Percentiles rank a stretch among this genome's conserved stretches.
Evolutionary conservation across 2,888 invertebrate species (phyloP).

Genomic region (Aleiodes testaceus): DNA sequence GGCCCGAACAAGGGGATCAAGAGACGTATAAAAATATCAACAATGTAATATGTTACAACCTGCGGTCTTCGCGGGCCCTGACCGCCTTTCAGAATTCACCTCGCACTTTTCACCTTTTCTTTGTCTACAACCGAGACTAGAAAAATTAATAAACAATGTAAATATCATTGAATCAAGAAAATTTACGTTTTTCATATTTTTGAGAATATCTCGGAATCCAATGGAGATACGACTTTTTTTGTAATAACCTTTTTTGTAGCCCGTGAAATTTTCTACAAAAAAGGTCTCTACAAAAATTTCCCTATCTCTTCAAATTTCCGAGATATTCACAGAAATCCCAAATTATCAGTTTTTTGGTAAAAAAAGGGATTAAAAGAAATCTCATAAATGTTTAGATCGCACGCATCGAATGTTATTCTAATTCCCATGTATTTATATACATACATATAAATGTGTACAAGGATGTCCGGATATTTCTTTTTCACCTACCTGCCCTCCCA

Average conservation of each 20-base stretch:
- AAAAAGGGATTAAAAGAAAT: slow-evolving; percentile 16
- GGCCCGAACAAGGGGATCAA: slow-evolving; percentile 45
- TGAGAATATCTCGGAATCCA: neutral
- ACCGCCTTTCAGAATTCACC: slow-evolving; percentile 33
- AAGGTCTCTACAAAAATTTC: too few relatives aligned
- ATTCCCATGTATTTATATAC: slow-evolving; percentile 22
- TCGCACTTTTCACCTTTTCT: slow-evolving; percentile 27
- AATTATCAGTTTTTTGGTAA: neutral
- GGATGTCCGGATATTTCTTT: slow-evolving; percentile 50
- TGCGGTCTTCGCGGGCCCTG: slow-evolving; percentile 55
- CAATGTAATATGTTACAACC: slow-evolving; percentile 61
- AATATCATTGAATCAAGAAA: neutral
- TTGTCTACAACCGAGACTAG: neutral
- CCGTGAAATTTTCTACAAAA: too few relatives aligned
- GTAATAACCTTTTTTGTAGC: neutral
- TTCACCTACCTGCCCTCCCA: slow-evolving; percentile 61
- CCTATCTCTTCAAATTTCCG: too few relatives aligned
- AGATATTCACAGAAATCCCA: too few relatives aligned
- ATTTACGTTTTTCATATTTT: neutral
- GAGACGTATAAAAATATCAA: slow-evolving; percentile 53
- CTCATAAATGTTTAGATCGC: too few relatives aligned
- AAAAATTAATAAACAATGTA: neutral
- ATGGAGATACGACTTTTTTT: neutral
- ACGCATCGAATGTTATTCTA: neutral
- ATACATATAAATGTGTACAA: slow-evolving; percentile 39